Percentiles rank a stretch among this genome's conserved stretches.
phyloP scores from a whole-genome alignment of 2,888 invertebrate genomes.

The Camponotus fellah region DNA sequence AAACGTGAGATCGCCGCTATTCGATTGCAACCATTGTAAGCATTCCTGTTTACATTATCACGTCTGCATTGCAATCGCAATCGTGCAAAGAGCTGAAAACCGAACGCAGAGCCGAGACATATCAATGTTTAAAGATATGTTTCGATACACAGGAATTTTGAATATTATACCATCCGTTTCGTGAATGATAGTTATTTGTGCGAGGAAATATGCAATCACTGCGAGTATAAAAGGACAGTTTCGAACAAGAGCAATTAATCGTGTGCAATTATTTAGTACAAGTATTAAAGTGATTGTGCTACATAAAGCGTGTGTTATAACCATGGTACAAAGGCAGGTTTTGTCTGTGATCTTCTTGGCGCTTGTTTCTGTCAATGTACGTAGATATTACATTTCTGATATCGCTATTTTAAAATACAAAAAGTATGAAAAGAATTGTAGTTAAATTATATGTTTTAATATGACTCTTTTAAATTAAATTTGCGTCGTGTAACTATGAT shows the following conservation, averaged over 20 bases:
- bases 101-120: neutral
- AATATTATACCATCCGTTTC: neutral
- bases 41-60: constrained; percentile 27
- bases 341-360: constrained; percentile 4
- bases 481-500: neutral
- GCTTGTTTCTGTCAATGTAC: constrained; percentile 49
- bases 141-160: neutral
- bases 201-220: neutral
- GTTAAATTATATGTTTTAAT: constrained; percentile 6
- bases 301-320: neutral
- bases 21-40: neutral
- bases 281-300: neutral
- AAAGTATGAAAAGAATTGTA: constrained; percentile 13
- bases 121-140: neutral
- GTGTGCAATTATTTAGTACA: constrained; percentile 10
- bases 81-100: constrained; percentile 29
- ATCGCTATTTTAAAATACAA: neutral
- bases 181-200: neutral
- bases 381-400: constrained; percentile 19
- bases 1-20: constrained; percentile 21
- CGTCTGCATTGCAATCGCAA: constrained; percentile 14
- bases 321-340: constrained; percentile 31
- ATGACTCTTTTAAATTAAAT: neutral
- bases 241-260: constrained; percentile 26
- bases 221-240: constrained; percentile 53